Percentiles rank a stretch among this genome's conserved stretches.
Conservation (phyloP, 2,888 invertebrate species). For the Apeira syringaria region DNA sequence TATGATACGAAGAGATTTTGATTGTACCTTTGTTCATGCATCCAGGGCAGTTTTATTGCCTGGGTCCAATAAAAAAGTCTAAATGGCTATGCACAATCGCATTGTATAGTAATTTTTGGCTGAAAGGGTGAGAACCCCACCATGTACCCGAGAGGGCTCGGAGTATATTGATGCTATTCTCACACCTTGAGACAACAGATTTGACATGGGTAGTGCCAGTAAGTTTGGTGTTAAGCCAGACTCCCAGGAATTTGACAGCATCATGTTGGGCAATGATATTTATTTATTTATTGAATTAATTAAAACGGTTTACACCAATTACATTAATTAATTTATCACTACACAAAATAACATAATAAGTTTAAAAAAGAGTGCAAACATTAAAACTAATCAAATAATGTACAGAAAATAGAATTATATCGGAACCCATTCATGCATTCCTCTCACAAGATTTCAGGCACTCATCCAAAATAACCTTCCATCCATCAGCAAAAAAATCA, state of each 20-base stretch:
- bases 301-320: no score
- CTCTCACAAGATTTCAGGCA: no score
- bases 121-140: constrained; percentile 30
- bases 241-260: constrained; percentile 27
- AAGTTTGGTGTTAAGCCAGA: constrained; percentile 22
- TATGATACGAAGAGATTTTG: constrained; percentile 27
- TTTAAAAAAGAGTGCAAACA: no score
- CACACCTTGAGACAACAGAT: constrained; percentile 21
- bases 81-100: constrained; percentile 28
- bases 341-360: no score
- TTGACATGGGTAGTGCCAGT: constrained; percentile 16
- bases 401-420: no score
- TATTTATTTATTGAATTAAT: no score
- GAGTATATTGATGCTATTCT: constrained; percentile 21
- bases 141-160: constrained; percentile 24
- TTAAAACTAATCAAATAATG: no score
- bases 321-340: no score
- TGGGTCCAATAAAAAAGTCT: constrained; percentile 31
- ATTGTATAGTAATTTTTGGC: constrained; percentile 28
- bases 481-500: no score
- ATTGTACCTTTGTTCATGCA: constrained; percentile 24
- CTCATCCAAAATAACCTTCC: no score
- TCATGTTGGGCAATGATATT: no score
- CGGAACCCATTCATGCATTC: no score
- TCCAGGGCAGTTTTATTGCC: constrained; percentile 17